These are phyloP conservation scores for Scaptomyza tumidula DNA, from an alignment of 2,888 invertebrate species.

Conservation along the genomic window DNA sequence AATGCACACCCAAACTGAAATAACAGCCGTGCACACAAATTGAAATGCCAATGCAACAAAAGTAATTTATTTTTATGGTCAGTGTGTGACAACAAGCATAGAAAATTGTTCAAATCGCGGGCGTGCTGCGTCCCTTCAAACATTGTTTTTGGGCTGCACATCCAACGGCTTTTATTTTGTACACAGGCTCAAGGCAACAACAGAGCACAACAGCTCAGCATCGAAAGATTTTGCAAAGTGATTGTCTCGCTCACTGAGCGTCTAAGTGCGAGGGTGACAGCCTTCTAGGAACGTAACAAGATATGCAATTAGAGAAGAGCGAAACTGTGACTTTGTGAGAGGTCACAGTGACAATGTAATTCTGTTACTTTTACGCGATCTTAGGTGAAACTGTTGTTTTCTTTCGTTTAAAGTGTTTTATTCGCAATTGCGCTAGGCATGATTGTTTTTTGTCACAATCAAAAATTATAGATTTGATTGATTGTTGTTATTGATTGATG, in stretches of 20 bases:
- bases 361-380: background rate
- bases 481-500: too few relatives aligned
- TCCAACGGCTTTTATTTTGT: constrained; percentile 77
- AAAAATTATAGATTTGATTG: too few relatives aligned
- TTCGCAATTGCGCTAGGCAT: background rate
- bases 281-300: constrained; percentile 55
- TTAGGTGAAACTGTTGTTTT: background rate
- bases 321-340: constrained; percentile 8
- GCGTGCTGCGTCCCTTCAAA: constrained; percentile 60
- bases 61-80: constrained; percentile 67
- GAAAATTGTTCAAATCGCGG: constrained; percentile 56
- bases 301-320: constrained; percentile 37
- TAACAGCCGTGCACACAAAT: constrained; percentile 54
- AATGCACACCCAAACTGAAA: constrained; percentile 27
- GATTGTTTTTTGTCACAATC: background rate
- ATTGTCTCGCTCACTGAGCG: constrained; percentile 11
- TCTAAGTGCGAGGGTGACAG: constrained; percentile 23
- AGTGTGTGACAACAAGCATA: constrained; percentile 40
- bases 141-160: constrained; percentile 8
- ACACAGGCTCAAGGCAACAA: constrained; percentile 58
- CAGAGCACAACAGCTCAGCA: constrained; percentile 16
- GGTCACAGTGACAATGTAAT: background rate
- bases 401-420: background rate
- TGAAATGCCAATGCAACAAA: constrained; percentile 72
- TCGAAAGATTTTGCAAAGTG: constrained; percentile 49